phyloP scores from a whole-genome alignment of 2,113 vertebrate species.

The Tonatia bakeri region DNA sequence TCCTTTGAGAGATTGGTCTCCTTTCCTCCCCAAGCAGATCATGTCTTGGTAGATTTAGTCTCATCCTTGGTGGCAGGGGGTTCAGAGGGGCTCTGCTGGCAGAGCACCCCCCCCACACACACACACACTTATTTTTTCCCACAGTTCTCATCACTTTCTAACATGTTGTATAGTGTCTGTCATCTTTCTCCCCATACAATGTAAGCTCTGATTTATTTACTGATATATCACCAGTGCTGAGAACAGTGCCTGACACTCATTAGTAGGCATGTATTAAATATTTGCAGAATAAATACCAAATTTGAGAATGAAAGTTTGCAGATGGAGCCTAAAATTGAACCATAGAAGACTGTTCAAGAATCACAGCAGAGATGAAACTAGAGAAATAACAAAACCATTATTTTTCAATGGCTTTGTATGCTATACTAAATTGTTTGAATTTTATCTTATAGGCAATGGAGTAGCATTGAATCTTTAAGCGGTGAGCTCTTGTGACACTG shows the following conservation, averaged over 20 bases:
- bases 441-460: neutral
- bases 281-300: neutral
- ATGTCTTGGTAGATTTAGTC: too few relatives aligned
- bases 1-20: too few relatives aligned
- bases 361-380: neutral
- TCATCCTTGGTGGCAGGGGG: too few relatives aligned
- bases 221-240: neutral
- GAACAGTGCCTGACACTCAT: neutral
- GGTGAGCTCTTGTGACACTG: neutral
- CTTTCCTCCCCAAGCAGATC: too few relatives aligned
- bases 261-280: neutral
- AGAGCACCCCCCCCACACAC: too few relatives aligned
- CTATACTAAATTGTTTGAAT: neutral
- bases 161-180: neutral
- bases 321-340: neutral
- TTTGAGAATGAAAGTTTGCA: neutral
- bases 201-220: neutral
- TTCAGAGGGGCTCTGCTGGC: too few relatives aligned
- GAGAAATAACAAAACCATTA: neutral
- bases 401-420: neutral
- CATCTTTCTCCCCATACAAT: neutral
- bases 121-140: neutral
- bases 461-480: neutral
- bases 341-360: neutral
- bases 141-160: neutral